phyloP scores from a whole-genome alignment of 2,888 invertebrate species.

The Philaethria dido region DNA sequence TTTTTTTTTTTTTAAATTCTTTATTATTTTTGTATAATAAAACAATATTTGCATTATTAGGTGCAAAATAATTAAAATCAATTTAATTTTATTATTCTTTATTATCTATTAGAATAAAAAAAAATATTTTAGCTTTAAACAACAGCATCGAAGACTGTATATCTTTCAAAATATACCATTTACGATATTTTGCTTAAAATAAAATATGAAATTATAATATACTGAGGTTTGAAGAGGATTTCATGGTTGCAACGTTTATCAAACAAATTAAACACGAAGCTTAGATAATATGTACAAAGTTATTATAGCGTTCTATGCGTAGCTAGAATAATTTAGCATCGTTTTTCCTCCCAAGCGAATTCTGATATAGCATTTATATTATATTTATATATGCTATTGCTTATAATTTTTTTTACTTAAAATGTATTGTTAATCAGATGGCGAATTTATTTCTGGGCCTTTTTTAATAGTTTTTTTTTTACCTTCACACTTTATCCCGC shows the following conservation, averaged over 20 bases:
- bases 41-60: not conserved
- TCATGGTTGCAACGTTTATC: conserved; percentile 45
- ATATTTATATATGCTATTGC: conserved; percentile 25
- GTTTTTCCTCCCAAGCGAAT: conserved; percentile 46
- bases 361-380: not conserved
- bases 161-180: conserved; percentile 37
- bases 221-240: conserved; percentile 45
- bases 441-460: too few relatives aligned
- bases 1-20: not conserved
- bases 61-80: not conserved
- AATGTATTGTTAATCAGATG: not conserved
- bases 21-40: not conserved
- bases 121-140: conserved; percentile 46
- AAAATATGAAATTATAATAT: conserved; percentile 28
- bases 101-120: conserved; percentile 28
- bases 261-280: conserved; percentile 60
- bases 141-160: conserved; percentile 55
- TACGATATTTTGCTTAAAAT: conserved; percentile 32
- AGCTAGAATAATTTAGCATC: conserved; percentile 73
- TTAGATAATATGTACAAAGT: conserved; percentile 77
- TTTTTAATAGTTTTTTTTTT: too few relatives aligned
- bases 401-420: not conserved
- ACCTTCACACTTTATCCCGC: too few relatives aligned
- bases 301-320: conserved; percentile 66
- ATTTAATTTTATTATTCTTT: conserved; percentile 5